phyloP scores from a whole-genome alignment of 2,113 vertebrate species.

The Ptyas mucosa region DNA sequence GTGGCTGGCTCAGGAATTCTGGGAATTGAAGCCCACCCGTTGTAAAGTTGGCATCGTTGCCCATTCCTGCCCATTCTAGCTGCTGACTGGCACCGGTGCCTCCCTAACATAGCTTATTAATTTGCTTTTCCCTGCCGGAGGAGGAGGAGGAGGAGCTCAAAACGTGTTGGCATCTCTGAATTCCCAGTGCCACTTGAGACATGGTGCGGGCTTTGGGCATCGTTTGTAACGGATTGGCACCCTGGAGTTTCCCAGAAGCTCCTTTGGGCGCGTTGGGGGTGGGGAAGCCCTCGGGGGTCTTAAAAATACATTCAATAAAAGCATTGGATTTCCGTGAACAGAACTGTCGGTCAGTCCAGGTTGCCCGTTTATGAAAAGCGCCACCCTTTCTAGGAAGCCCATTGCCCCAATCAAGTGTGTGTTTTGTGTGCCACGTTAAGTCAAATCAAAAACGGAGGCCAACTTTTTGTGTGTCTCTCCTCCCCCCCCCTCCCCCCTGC shows the following conservation, averaged over 20 bases:
- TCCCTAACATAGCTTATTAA: neutral
- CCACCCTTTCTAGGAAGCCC: neutral
- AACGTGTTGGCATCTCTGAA: conserved; percentile 42
- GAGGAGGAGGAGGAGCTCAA: conserved; percentile 54
- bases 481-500: too few species aligned
- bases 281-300: conserved; percentile 66
- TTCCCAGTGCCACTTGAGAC: conserved; percentile 61
- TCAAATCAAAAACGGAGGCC: neutral
- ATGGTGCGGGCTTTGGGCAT: conserved; percentile 68
- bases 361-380: neutral
- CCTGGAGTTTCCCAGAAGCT: conserved; percentile 69
- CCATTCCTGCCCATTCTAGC: neutral
- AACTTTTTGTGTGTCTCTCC: neutral
- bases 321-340: too few species aligned
- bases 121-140: neutral
- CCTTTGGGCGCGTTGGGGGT: conserved; percentile 35
- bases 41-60: neutral
- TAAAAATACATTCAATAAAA: conserved; percentile 71
- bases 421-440: too few species aligned
- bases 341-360: neutral
- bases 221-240: conserved; percentile 74
- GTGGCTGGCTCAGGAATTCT: too few species aligned
- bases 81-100: neutral
- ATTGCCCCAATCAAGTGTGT: neutral
- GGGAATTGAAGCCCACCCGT: neutral